A percentile compares a stretch with the other conserved stretches of the same genome.
phyloP scores from a whole-genome alignment of 2,888 invertebrate genomes.

The Dicyrtomina minuta region DNA sequence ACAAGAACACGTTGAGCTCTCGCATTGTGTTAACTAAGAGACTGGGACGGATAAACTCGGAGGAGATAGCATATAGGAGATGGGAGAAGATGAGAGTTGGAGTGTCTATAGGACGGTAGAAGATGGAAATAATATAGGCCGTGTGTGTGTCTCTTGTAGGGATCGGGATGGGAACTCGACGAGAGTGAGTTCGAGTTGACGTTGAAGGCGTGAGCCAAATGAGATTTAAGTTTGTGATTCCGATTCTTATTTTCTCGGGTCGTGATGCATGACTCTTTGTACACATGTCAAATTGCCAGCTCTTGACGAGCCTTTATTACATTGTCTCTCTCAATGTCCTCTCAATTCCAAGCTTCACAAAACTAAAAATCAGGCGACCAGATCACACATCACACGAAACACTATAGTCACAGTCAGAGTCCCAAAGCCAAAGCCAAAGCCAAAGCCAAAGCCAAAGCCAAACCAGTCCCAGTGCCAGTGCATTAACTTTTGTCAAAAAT shows the following conservation, averaged over 20 bases:
- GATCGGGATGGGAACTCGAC: not conserved
- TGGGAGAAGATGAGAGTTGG: not conserved
- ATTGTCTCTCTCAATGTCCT: not conserved
- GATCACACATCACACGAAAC: too few relatives aligned
- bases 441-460: too few relatives aligned
- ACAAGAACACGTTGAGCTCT: conserved; percentile 2
- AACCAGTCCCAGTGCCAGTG: too few relatives aligned
- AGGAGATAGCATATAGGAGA: not conserved
- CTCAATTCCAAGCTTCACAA: not conserved
- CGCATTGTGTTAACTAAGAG: conserved; percentile 6
- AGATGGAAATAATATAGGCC: not conserved
- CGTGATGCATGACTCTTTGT: conserved; percentile 14
- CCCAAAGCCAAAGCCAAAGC: too few relatives aligned
- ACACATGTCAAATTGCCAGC: not conserved
- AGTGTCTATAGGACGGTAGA: not conserved
- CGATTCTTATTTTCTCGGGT: conserved; percentile 14
- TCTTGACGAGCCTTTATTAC: not conserved
- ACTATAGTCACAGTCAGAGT: too few relatives aligned
- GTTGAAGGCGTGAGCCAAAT: conserved; percentile 15
- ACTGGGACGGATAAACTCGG: not conserved
- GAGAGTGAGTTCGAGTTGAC: not conserved
- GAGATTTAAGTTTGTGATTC: conserved; percentile 15
- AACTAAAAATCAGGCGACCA: not conserved
- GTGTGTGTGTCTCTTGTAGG: not conserved
- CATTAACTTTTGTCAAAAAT: too few relatives aligned